phyloP scores from a whole-genome alignment of 2,113 vertebrate genomes.

The Thalassoma bifasciatum region DNA sequence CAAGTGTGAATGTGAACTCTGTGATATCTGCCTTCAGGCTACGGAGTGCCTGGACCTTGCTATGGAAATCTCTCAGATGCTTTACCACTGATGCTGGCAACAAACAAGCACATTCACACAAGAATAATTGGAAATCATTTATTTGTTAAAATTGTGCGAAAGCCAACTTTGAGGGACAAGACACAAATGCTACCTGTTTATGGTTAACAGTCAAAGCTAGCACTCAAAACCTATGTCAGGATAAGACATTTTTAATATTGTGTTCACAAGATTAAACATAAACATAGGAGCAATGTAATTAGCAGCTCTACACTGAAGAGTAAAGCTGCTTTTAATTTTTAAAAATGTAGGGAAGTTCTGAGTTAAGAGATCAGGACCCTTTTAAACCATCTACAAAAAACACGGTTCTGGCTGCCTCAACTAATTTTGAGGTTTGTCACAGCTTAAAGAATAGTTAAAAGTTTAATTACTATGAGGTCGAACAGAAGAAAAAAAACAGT shows the following conservation, averaged over 20 bases:
- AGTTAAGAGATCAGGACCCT: neutral
- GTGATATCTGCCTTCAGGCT: conserved; percentile 75
- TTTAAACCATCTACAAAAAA: conserved; percentile 12
- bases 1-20: conserved; percentile 63
- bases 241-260: conserved; percentile 30
- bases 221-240: conserved; percentile 25
- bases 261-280: conserved; percentile 25
- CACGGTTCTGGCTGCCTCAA: neutral
- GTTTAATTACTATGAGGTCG: conserved; percentile 10
- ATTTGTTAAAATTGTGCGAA: conserved; percentile 66
- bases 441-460: conserved; percentile 18
- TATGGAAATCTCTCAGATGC: conserved; percentile 84
- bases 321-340: conserved; percentile 24
- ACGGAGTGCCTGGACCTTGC: conserved; percentile 83
- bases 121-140: conserved; percentile 46
- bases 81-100: conserved; percentile 72
- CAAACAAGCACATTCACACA: conserved; percentile 25
- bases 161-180: conserved; percentile 47
- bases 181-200: conserved; percentile 39
- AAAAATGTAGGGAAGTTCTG: conserved; percentile 5
- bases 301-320: conserved; percentile 19
- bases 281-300: neutral
- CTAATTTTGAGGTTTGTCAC: neutral
- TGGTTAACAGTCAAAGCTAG: conserved; percentile 63
- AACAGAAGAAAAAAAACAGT: conserved; percentile 28